Percentiles rank a stretch among this genome's conserved stretches.
phyloP scores from a whole-genome alignment of 2,888 invertebrate species.

The Galeopsomyia nigrocyanea region DNA sequence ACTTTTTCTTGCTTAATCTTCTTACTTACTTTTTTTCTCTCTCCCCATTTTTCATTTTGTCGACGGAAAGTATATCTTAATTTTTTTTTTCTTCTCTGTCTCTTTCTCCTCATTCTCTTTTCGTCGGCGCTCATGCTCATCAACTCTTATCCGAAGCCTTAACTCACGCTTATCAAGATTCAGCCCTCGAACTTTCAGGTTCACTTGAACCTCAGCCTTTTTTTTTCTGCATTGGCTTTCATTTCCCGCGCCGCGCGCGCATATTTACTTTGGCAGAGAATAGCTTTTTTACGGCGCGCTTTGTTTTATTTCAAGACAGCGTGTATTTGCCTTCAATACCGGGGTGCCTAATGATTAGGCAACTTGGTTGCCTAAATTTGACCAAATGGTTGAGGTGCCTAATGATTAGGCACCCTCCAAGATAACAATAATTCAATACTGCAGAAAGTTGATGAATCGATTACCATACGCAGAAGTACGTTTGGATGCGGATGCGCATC shows the following conservation, averaged over 20 bases:
- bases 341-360: too few species aligned
- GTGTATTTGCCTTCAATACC: too few species aligned
- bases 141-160: slow-evolving; percentile 3
- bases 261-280: too few species aligned
- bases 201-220: neutral
- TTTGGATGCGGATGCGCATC: too few species aligned
- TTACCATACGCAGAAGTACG: too few species aligned
- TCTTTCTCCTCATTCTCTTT: neutral
- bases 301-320: too few species aligned
- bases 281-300: too few species aligned
- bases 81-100: neutral
- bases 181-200: slow-evolving; percentile 1
- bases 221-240: neutral
- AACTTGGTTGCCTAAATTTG: too few species aligned
- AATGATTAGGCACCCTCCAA: too few species aligned
- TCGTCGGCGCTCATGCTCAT: neutral
- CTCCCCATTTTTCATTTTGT: neutral
- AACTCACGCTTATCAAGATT: slow-evolving; percentile 23
- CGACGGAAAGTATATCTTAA: neutral
- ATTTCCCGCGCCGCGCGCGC: neutral
- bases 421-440: too few species aligned
- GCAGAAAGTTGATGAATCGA: too few species aligned
- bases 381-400: too few species aligned
- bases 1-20: neutral
- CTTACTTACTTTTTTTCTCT: neutral